These are phyloP conservation scores for Excalfactoria chinensis DNA, from an alignment of 2,113 vertebrate species.

Conservation along the genomic window DNA sequence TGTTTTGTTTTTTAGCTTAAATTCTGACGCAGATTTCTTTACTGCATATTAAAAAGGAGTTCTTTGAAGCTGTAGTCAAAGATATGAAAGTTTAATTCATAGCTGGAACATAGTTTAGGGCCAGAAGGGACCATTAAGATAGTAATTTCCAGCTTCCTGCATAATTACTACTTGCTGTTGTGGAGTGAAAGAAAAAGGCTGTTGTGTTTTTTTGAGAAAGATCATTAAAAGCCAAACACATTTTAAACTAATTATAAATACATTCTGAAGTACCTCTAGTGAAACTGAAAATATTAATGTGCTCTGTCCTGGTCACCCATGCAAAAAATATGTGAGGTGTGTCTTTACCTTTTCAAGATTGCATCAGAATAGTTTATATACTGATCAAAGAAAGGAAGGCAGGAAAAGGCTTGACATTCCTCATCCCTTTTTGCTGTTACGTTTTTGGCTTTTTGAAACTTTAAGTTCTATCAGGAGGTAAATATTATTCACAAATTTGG, in stretches of 20 bases:
- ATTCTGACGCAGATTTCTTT: neutral
- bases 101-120: neutral
- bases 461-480: neutral
- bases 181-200: neutral
- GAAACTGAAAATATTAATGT: neutral
- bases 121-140: neutral
- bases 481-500: neutral
- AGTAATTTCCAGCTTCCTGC: neutral
- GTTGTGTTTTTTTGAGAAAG: neutral
- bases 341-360: neutral
- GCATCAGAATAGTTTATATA: neutral
- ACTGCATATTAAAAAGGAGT: neutral
- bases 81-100: neutral
- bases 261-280: neutral
- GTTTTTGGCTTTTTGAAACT: neutral
- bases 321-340: neutral
- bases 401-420: neutral
- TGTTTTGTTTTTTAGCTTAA: neutral
- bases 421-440: neutral
- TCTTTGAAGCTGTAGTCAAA: neutral
- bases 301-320: neutral
- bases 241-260: neutral
- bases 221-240: neutral
- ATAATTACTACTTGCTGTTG: neutral
- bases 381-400: neutral